Base-by-base conservation (phyloP, 1,140 invertebrate species). In the Cydia strobilella region DNA sequence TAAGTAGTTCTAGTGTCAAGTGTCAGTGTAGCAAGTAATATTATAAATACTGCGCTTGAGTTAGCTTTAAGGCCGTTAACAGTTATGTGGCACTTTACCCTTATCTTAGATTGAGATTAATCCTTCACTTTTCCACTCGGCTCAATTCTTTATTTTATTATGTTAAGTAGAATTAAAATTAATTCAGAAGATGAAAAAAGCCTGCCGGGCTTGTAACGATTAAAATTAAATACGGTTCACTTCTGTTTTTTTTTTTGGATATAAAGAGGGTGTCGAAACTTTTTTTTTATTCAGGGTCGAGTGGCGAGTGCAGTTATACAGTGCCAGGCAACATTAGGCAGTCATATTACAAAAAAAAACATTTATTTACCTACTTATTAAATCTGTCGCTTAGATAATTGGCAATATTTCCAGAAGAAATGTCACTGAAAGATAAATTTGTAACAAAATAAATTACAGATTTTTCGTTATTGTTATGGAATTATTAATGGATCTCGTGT, bases 81-180 rank as follows among this genome's bases (percentile, higher is more conserved):
- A 69, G 31, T 69, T 35, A 69, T 69, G 31, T 69, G 15, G 65
- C 65, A 69, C 65, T 69, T 35, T 59, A 23, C 20, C 0, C 65
- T 35, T 39, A 35, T 69, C 65, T 51, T 51, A n/a, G 20, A 25
- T 45, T 72, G 7, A 72, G 18, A 72, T 72, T 72, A 72, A 45
- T 72, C 42, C 27, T 35, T 69, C 71, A 23, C 71, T 74, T 62
- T 59, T 74, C 59, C 59, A 72, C 42, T 48, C 42, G 75, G 80
- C 66, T 73, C 77, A 82, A 78, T 80, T 80, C 83, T 84, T 87
- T 86, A 85, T 86, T 87, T 82, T 80, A 82, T 79, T 82, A 88
- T 87, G 88, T 83, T 84, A 89, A 90, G 85, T 80, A 86, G 87
- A 86, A 81, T 84, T 79, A 79, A 84, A 84, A 89, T 87, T 86